Evolutionary conservation across 2,888 invertebrate species (phyloP).

Genomic region (Rotaria macrura): DNA sequence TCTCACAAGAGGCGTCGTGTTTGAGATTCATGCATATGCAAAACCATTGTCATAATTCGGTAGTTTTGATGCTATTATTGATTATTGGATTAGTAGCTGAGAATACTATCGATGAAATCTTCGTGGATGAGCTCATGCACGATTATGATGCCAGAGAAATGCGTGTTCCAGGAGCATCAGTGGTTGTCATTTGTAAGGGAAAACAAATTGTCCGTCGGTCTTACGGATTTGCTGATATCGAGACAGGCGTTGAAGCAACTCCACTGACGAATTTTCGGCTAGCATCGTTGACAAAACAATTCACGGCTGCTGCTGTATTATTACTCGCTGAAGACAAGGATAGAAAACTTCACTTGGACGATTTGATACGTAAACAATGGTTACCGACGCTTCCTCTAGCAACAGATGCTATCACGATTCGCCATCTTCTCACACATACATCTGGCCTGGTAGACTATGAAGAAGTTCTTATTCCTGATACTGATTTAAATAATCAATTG

Average conservation of each 20-base stretch:
- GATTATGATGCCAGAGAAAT: background rate
- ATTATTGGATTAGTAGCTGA: too few relatives aligned
- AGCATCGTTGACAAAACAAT: background rate
- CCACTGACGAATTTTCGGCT: background rate
- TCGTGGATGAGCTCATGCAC: background rate
- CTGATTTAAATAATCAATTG: background rate
- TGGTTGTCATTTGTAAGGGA: background rate
- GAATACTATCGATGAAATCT: background rate
- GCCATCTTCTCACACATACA: background rate
- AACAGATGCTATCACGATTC: background rate
- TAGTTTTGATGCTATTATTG: too few relatives aligned
- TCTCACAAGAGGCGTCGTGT: too few relatives aligned
- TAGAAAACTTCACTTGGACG: background rate
- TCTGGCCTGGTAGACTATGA: background rate
- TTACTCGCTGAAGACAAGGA: background rate
- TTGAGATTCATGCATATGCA: too few relatives aligned
- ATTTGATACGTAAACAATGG: background rate
- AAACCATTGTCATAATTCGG: too few relatives aligned
- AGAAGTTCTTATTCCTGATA: background rate
- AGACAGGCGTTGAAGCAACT: background rate
- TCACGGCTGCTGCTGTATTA: background rate
- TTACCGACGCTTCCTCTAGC: background rate
- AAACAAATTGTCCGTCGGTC: background rate
- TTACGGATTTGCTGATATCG: background rate
- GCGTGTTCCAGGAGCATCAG: background rate